phyloP scores from a whole-genome alignment of 1,140 invertebrate genomes.

The Rhopalosiphum maidis region DNA sequence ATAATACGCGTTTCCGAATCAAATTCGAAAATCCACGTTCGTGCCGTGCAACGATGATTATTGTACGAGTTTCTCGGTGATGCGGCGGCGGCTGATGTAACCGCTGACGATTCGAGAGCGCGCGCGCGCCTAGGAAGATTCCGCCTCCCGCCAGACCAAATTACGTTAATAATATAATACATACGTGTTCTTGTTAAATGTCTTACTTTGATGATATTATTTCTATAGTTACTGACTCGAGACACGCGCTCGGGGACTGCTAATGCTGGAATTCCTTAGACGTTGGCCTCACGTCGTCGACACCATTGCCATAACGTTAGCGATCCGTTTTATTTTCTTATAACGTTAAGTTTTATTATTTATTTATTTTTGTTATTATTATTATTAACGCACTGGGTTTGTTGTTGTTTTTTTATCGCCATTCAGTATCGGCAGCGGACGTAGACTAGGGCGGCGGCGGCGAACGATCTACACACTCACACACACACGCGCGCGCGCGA shows the following conservation, averaged over 20 bases:
- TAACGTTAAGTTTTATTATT: not conserved
- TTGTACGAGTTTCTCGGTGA: not conserved
- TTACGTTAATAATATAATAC: not conserved
- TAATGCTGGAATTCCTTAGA: not conserved
- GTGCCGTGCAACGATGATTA: not conserved
- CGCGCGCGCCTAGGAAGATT: not conserved
- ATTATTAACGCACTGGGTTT: constrained; percentile 45
- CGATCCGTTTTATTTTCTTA: not conserved
- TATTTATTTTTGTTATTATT: constrained; percentile 42
- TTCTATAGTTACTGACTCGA: not conserved
- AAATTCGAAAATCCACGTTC: not conserved
- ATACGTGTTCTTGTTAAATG: constrained; percentile 25
- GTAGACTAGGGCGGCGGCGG: constrained; percentile 28
- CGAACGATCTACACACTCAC: not conserved
- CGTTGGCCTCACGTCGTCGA: not conserved
- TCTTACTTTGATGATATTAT: constrained; percentile 19
- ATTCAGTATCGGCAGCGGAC: constrained; percentile 37
- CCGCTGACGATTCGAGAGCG: not conserved
- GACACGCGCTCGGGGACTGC: not conserved
- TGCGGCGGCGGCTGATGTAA: not conserved
- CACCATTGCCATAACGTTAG: constrained; percentile 19
- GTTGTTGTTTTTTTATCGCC: constrained; percentile 51
- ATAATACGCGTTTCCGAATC: not conserved
- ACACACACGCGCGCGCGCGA: not conserved
- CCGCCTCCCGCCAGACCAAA: not conserved